A percentile compares a stretch with the other conserved stretches of the same genome.
phyloP scores from a whole-genome alignment of 2,888 invertebrate genomes.

The Steinernema hermaphroditum region DNA sequence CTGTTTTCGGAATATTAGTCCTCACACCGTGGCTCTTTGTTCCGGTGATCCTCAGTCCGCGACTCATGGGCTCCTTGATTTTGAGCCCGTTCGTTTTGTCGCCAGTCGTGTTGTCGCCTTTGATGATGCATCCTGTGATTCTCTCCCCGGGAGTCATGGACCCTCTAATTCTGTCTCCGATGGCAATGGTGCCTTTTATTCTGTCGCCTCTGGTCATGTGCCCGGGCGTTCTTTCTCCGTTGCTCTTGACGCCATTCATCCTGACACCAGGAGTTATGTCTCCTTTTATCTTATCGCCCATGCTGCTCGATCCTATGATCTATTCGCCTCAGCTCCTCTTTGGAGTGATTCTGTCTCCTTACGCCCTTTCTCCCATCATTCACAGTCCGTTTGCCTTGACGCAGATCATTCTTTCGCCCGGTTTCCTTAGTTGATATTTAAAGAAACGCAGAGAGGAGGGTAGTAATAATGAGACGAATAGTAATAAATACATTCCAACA shows the following conservation, averaged over 20 bases:
- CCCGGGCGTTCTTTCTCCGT: slow-evolving; percentile 8
- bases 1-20: background rate
- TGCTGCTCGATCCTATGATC: slow-evolving; percentile 49
- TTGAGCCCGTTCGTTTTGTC: slow-evolving; percentile 49
- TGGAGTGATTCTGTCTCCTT: background rate
- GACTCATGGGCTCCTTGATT: slow-evolving; percentile 49
- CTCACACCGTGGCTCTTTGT: slow-evolving; percentile 51
- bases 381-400: slow-evolving; percentile 2
- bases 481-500: too few species aligned
- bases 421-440: background rate
- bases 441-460: too few species aligned
- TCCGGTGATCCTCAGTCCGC: slow-evolving; percentile 48
- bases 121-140: slow-evolving; percentile 34
- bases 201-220: slow-evolving; percentile 42
- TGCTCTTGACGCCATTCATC: slow-evolving; percentile 41
- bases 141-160: background rate
- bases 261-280: slow-evolving; percentile 46
- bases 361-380: background rate
- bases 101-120: slow-evolving; percentile 53
- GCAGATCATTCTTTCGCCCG: slow-evolving; percentile 22
- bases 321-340: background rate
- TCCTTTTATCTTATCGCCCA: slow-evolving; percentile 53
- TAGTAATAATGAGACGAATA: too few species aligned
- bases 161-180: slow-evolving; percentile 49
- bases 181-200: slow-evolving; percentile 48